A percentile compares a stretch with the other conserved stretches of the same genome.
These are phyloP conservation scores for Geopemphigus sp. DNA, from an alignment of 1,140 invertebrate species.

Conservation along the genomic window DNA sequence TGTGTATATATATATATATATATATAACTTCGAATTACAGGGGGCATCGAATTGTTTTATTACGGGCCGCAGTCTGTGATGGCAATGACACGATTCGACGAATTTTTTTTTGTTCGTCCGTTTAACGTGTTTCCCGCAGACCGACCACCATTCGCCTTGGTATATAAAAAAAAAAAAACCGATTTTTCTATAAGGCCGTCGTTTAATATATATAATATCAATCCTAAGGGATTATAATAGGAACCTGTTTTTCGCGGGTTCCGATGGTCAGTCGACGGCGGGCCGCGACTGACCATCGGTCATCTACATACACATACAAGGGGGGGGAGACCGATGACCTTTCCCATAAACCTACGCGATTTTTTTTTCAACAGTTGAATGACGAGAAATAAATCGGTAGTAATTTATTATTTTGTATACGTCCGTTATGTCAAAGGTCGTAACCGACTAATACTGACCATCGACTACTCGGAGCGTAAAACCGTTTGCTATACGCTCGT, in stretches of 20 bases:
- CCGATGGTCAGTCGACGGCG: constrained; percentile 6
- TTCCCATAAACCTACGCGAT: constrained; percentile 45
- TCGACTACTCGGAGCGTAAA: too few relatives aligned
- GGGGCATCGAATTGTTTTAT: constrained; percentile 24
- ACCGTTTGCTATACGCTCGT: too few relatives aligned
- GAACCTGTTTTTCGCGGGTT: constrained; percentile 48
- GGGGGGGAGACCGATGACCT: constrained; percentile 47
- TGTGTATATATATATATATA: too few relatives aligned
- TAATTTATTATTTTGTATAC: constrained; percentile 31
- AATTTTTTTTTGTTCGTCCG: constrained; percentile 7
- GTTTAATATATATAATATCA: not conserved
- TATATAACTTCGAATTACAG: not conserved
- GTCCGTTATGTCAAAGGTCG: constrained; percentile 48
- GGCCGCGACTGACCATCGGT: constrained; percentile 25
- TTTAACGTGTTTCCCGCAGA: constrained; percentile 14
- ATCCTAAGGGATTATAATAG: constrained; percentile 37
- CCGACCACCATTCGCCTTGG: constrained; percentile 12
- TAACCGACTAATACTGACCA: not conserved
- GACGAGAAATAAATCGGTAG: constrained; percentile 39
- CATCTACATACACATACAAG: constrained; percentile 10
- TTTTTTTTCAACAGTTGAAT: constrained; percentile 31
- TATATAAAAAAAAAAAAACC: not conserved
- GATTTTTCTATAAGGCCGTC: constrained; percentile 8
- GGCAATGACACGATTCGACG: constrained; percentile 38
- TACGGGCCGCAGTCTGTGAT: not conserved